Evolutionary conservation across 2,888 invertebrate genomes (phyloP), one percentile per base, ranked within the genome.

Genomic region (Dermolepida albohirtum): DNA sequence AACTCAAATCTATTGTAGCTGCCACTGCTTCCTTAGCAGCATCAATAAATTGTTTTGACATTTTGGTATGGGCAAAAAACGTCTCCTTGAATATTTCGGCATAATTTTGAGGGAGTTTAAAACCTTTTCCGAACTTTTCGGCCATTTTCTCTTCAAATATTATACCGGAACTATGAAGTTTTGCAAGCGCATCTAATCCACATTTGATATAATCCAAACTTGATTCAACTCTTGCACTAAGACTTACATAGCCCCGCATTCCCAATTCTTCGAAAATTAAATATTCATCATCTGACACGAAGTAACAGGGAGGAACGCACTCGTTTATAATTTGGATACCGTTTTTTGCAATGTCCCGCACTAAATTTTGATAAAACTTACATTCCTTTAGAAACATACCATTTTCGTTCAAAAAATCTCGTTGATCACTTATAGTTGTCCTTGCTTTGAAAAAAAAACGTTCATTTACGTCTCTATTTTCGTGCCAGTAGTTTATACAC

Each of bases 331-430:
- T 66, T 52, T 63, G 34, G 16, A 76, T 79, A 72, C n/a, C 73
- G 72, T 64, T 74, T 11, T 76, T 71, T 14, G 80, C 75, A 8
- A 87, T 72, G 12, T 79, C 70, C 0, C 86, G 85, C 55, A 85
- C 71, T 11, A 86, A 75, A 65, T 83, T 74, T 34, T 78, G 76
- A 70, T 85, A 87, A 44, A 87, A 83, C 0, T 73, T 72, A 1
- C 82, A 80, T 22, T 22, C 22, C 4, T 22, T 22, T 22, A 4
- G 4, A 22, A 22, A 22, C 4, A 2, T 22, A 22, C 4, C 22
- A 22, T 22, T 22, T 22, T 22, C 22, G 1, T 22, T 22, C 22
- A 22, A 22, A 22, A 22, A 22, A 1, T 22, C 22, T 22, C 4
- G 22, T 1, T 22, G 1, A 1, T 1, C 4, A 4, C 2, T 22